phyloP scores from a whole-genome alignment of 2,888 invertebrate species.

The Dyspetes luteomarginatus region DNA sequence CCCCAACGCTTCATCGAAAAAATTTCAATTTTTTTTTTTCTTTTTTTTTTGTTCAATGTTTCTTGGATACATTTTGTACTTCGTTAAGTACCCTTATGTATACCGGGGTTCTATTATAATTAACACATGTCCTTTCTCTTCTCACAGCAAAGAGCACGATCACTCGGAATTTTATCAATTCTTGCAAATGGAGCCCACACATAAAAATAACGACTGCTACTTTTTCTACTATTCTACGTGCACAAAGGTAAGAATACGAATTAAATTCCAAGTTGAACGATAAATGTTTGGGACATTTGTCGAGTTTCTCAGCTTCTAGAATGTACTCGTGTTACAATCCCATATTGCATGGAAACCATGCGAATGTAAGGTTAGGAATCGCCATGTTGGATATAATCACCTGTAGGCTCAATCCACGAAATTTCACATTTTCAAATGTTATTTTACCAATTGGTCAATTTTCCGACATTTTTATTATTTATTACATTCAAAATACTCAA shows the following conservation, averaged over 20 bases:
- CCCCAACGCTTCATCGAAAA: constrained; percentile 8
- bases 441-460: background rate
- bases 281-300: constrained; percentile 12
- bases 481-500: background rate
- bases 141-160: constrained; percentile 81
- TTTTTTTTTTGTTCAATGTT: background rate
- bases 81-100: constrained; percentile 4
- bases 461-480: background rate
- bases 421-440: constrained; percentile 7
- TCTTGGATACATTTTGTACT: background rate
- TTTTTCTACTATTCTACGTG: constrained; percentile 95
- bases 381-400: constrained; percentile 76
- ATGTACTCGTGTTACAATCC: constrained; percentile 47
- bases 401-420: constrained; percentile 40
- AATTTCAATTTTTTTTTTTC: constrained; percentile 11
- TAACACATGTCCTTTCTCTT: constrained; percentile 60
- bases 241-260: constrained; percentile 88
- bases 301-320: constrained; percentile 1
- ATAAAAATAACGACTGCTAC: constrained; percentile 93
- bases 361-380: constrained; percentile 76
- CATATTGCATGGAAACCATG: constrained; percentile 66
- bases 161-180: constrained; percentile 81
- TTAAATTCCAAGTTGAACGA: background rate
- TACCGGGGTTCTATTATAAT: constrained; percentile 1
- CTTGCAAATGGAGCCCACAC: constrained; percentile 87